These are phyloP conservation scores for Atta cephalotes DNA, from an alignment of 1,140 invertebrate species.

Conservation along the genomic window DNA sequence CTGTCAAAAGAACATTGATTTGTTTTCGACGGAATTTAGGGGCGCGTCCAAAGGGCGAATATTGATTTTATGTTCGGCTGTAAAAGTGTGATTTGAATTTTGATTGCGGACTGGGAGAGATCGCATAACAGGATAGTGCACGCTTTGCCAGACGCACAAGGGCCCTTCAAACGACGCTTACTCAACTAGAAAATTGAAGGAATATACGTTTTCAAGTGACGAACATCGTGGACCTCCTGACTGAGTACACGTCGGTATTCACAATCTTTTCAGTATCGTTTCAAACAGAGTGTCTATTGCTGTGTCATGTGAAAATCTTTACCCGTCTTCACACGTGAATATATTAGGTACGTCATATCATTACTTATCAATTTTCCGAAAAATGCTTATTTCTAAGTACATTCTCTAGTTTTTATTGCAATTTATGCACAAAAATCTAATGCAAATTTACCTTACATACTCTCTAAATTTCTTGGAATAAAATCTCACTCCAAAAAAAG, in stretches of 20 bases:
- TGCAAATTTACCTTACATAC: not conserved
- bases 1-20: constrained; percentile 72
- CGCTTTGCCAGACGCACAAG: constrained; percentile 86
- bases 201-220: constrained; percentile 82
- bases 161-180: constrained; percentile 83
- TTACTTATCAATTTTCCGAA: not conserved
- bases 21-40: constrained; percentile 81
- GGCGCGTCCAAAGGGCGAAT: constrained; percentile 80
- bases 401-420: not conserved
- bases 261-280: constrained; percentile 44
- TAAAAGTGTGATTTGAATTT: constrained; percentile 87
- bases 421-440: not conserved
- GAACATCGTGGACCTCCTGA: constrained; percentile 69
- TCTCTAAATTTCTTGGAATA: not conserved
- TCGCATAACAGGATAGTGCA: constrained; percentile 87
- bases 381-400: not conserved
- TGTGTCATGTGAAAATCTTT: constrained; percentile 4
- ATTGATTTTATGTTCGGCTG: constrained; percentile 86
- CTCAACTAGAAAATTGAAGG: constrained; percentile 85
- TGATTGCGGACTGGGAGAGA: constrained; percentile 85
- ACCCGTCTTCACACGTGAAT: constrained; percentile 4
- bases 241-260: constrained; percentile 17
- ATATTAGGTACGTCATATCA: not conserved
- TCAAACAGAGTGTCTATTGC: constrained; percentile 20
- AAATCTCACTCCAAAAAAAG: too few species aligned